These are phyloP conservation scores for Chelon labrosus DNA, from an alignment of 2,797 vertebrate genomes.

Conservation along the genomic window DNA sequence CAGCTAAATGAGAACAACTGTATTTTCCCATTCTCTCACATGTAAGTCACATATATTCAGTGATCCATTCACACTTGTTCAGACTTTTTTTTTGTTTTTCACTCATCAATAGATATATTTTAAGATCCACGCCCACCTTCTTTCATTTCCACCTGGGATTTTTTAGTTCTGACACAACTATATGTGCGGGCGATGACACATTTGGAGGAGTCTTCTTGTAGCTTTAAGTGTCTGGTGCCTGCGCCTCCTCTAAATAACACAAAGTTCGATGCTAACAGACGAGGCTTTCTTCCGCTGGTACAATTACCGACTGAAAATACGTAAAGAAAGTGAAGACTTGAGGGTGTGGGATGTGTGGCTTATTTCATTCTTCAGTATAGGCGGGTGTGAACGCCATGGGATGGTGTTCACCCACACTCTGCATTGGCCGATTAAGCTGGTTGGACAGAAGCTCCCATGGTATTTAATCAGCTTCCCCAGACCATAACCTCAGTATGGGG, in stretches of 20 bases:
- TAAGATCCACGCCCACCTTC: slow-evolving; percentile 60
- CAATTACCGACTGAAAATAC: slow-evolving; percentile 54
- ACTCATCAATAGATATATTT: slow-evolving; percentile 63
- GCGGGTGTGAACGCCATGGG: slow-evolving; percentile 76
- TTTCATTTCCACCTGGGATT: slow-evolving; percentile 63
- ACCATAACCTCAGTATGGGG: slow-evolving; percentile 76
- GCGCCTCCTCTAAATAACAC: slow-evolving; percentile 74
- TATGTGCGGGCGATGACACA: slow-evolving; percentile 47
- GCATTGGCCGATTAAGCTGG: slow-evolving; percentile 75
- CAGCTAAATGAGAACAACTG: neutral
- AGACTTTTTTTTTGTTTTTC: slow-evolving; percentile 30
- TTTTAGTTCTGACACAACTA: slow-evolving; percentile 46
- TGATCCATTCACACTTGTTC: slow-evolving; percentile 51
- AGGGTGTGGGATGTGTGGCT: slow-evolving; percentile 80
- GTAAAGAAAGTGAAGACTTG: slow-evolving; percentile 42
- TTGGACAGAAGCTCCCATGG: slow-evolving; percentile 73
- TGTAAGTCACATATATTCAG: slow-evolving; percentile 15
- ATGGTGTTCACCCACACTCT: slow-evolving; percentile 74
- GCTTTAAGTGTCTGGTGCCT: slow-evolving; percentile 60
- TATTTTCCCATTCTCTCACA: neutral
- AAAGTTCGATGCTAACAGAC: slow-evolving; percentile 57
- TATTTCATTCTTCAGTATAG: slow-evolving; percentile 75
- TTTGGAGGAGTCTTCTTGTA: slow-evolving; percentile 36
- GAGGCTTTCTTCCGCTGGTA: slow-evolving; percentile 41
- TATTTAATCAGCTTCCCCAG: slow-evolving; percentile 82